Percentiles rank a stretch among this genome's conserved stretches.
Conservation (phyloP, 2,888 invertebrate genomes). For the Eugnorisma glareosa region DNA sequence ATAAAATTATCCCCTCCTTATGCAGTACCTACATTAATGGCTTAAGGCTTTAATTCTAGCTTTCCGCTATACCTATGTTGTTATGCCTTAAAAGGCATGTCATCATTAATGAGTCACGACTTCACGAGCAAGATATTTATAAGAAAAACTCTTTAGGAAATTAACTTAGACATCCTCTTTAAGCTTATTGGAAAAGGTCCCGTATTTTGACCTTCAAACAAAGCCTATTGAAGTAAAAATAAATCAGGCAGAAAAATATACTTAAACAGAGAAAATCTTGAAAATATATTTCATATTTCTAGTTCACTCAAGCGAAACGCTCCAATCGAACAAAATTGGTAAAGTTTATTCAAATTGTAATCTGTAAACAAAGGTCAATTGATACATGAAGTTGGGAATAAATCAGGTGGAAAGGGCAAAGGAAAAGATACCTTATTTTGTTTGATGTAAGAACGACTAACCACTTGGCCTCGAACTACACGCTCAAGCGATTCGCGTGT, state of each 20-base stretch:
- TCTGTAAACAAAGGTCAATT: slow-evolving; percentile 55
- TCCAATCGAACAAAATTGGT: slow-evolving; percentile 37
- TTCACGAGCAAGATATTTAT: slow-evolving; percentile 9
- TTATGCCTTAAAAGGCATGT: not conserved
- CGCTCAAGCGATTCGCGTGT: not conserved
- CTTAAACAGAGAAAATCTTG: slow-evolving; percentile 12
- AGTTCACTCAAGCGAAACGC: slow-evolving; percentile 48
- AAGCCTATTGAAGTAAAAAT: slow-evolving; percentile 4
- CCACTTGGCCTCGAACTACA: not conserved
- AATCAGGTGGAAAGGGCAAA: slow-evolving; percentile 40
- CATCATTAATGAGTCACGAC: slow-evolving; percentile 3
- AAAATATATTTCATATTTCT: slow-evolving; percentile 49
- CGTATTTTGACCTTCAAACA: slow-evolving; percentile 1
- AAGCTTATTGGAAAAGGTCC: slow-evolving; percentile 24
- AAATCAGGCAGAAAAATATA: not conserved
- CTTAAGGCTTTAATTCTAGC: not conserved
- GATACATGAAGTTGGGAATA: slow-evolving; percentile 24
- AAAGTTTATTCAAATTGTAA: slow-evolving; percentile 52
- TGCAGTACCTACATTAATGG: not conserved
- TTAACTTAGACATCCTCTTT: slow-evolving; percentile 28
- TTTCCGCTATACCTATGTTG: too few species aligned
- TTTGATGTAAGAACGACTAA: slow-evolving; percentile 32
- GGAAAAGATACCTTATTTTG: slow-evolving; percentile 31
- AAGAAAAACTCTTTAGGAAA: slow-evolving; percentile 39
- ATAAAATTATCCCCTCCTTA: not conserved